Conservation (phyloP, 1,140 invertebrate genomes). For the Meteorus sp. region DNA sequence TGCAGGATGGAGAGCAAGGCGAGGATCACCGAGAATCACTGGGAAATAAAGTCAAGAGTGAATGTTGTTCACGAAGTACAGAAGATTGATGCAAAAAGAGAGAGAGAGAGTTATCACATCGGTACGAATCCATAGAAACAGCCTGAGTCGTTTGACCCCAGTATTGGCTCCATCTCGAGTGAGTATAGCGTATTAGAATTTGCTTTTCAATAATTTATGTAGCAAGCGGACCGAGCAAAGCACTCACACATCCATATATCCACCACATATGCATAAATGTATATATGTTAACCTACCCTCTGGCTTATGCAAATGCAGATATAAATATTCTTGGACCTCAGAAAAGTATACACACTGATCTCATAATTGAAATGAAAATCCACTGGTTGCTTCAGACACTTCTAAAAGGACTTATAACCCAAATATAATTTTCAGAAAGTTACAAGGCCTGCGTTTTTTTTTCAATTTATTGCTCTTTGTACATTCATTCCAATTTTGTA, state of each 20-base stretch:
- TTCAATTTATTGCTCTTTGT: too few species aligned
- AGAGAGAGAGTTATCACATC: conserved; percentile 36
- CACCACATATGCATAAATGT: too few species aligned
- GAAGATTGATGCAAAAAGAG: conserved; percentile 1
- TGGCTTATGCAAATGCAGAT: neutral
- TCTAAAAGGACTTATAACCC: conserved; percentile 34
- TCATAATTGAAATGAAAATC: conserved; percentile 53
- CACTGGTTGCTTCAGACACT: conserved; percentile 46
- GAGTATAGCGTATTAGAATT: neutral
- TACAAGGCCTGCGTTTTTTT: too few species aligned
- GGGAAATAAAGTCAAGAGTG: neutral
- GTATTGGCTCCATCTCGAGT: neutral
- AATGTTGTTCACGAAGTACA: neutral
- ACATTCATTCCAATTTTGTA: too few species aligned
- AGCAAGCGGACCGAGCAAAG: neutral
- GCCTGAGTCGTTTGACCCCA: conserved; percentile 27
- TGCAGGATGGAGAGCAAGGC: neutral
- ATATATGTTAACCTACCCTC: conserved; percentile 2
- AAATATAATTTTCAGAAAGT: conserved; percentile 28
- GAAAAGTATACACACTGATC: conserved; percentile 42
- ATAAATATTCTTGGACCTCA: conserved; percentile 7
- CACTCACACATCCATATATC: too few species aligned
- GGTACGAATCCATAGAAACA: conserved; percentile 40
- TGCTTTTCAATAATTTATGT: conserved; percentile 22
- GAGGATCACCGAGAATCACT: neutral